A percentile compares a stretch with the other conserved stretches of the same genome.
These are phyloP conservation scores for Umimayanthus chanpuru DNA, from an alignment of 92 coral and sea anemone genomes.

Conservation along the genomic window DNA sequence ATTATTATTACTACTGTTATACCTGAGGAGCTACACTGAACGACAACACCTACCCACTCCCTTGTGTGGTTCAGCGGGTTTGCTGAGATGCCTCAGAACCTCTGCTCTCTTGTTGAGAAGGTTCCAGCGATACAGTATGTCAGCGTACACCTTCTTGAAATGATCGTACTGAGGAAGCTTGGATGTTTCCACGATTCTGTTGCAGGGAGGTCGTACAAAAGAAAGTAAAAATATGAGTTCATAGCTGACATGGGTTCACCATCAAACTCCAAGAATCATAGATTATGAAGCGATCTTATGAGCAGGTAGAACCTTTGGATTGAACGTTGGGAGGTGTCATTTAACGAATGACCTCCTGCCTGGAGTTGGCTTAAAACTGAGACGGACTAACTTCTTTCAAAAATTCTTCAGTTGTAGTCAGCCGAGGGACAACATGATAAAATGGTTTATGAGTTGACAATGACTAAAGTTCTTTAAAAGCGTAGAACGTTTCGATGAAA, in stretches of 20 bases:
- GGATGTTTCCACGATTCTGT: conserved; percentile 71
- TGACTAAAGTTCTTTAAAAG: too few species aligned
- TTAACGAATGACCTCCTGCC: too few species aligned
- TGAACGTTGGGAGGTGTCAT: too few species aligned
- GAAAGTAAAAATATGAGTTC: neutral
- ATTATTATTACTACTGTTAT: too few species aligned
- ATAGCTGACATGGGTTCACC: neutral
- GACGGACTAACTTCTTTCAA: too few species aligned
- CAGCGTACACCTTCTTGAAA: conserved; percentile 87
- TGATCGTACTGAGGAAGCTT: conserved; percentile 83
- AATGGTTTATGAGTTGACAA: too few species aligned
- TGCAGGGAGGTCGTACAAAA: neutral
- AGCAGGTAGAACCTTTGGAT: neutral
- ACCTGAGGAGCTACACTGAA: neutral
- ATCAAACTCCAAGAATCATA: neutral
- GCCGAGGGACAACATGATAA: too few species aligned
- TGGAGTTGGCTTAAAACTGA: too few species aligned
- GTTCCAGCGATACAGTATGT: conserved; percentile 90
- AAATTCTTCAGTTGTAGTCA: too few species aligned
- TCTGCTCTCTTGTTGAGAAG: conserved; percentile 88
- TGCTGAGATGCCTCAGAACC: conserved; percentile 80
- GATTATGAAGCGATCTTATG: neutral
- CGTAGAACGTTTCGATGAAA: too few species aligned
- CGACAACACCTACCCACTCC: conserved; percentile 64
- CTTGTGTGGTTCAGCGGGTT: conserved; percentile 69